Evolutionary conservation across 2,797 vertebrate species (phyloP), one percentile per base, ranked within the genome.

Genomic region (Lagothrix lagotricha): DNA sequence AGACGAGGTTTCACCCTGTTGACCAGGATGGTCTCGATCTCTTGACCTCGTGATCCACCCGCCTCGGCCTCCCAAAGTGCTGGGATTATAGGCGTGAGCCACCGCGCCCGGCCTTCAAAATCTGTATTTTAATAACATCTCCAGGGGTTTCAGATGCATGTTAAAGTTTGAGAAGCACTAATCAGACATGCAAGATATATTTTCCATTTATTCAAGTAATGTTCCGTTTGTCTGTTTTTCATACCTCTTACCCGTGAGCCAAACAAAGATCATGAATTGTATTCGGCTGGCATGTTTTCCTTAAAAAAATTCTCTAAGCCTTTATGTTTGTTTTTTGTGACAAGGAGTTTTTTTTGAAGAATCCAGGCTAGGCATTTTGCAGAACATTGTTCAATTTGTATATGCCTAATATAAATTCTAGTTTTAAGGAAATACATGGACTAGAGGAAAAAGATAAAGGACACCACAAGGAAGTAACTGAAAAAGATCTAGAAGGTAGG

Each of bases 321-420:
- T 41, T 64, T 64, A 61, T 33, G 28, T 64, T 57, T 57, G 22
- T 88, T 75, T 91, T 91, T 79, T 26, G 26, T 5, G 17, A 75
- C 13, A 54, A 88, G 57, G 64, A 24, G 64, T 52, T 36, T 92
- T 94, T 95, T 91, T 83, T 67, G 7, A 93, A 92, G 48, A 93
- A 72, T 81, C 81, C 12, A 41, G 36, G 54, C 11, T 19, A 95
- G 14, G 30, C 20, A 46, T 79, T 64, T 94, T 46, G 46, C 15
- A 77, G 77, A 93, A 92, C 5, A 84, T 17, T 13, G 14, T 7
- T 81, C 50, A 67, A 36, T 79, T 81, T 80, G 36, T 57, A 85
- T 41, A 77, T 46, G 17, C 50, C 36, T 58, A 30, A 54, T 7
- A 48, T 46, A 9, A 90, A 73, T 61, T 90, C 20, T 54, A 93